A percentile compares a stretch with the other conserved stretches of the same genome.
Evolutionary conservation across 2,888 invertebrate species (phyloP).

Genomic region (Galerucella calmariensis): DNA sequence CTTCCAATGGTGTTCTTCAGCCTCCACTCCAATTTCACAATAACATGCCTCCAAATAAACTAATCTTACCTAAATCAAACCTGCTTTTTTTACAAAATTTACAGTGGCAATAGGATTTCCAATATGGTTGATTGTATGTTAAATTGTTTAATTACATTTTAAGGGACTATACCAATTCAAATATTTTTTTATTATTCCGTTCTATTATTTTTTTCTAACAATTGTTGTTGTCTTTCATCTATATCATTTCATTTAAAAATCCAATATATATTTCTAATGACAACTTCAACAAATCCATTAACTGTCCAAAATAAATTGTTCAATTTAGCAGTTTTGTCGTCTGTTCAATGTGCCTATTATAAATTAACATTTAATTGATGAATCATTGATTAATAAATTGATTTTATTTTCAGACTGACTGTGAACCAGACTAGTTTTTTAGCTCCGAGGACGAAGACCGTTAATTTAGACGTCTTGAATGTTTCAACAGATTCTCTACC

Average conservation of each 20-base stretch:
- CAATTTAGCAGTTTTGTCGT: too few species aligned
- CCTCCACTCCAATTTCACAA: too few species aligned
- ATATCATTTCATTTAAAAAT: too few species aligned
- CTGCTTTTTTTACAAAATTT: too few species aligned
- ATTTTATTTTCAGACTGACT: constrained; percentile 55
- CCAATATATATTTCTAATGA: too few species aligned
- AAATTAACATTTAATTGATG: not conserved
- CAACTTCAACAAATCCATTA: too few species aligned
- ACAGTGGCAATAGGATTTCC: too few species aligned
- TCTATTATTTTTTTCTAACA: not conserved
- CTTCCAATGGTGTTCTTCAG: too few species aligned
- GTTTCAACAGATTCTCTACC: constrained; percentile 66
- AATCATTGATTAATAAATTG: not conserved
- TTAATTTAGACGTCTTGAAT: constrained; percentile 80
- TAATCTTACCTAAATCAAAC: not conserved
- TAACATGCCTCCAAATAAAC: too few species aligned
- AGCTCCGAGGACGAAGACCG: constrained; percentile 77
- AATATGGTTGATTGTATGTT: too few species aligned
- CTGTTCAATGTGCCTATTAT: too few species aligned
- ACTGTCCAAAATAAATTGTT: too few species aligned
- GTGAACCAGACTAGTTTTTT: constrained; percentile 61
- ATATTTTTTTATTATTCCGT: not conserved
- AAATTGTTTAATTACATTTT: not conserved
- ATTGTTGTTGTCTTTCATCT: not conserved
- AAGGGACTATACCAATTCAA: not conserved